Evolutionary conservation across 92 coral and sea anemone species (phyloP).

Genomic region (Porites evermanni): DNA sequence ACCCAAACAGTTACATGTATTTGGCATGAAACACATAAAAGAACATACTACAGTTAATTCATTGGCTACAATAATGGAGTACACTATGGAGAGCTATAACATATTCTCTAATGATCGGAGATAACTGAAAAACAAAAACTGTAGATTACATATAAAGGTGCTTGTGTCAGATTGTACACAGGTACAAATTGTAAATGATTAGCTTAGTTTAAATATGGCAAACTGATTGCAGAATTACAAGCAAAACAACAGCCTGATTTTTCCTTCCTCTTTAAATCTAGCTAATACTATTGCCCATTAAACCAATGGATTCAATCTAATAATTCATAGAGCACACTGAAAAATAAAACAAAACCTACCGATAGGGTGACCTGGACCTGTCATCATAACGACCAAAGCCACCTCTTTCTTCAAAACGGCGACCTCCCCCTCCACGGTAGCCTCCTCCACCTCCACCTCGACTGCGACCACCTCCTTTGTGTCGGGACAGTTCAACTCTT

Average conservation of each 20-base stretch:
- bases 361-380: conserved; percentile 42
- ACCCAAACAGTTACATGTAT: conserved; percentile 44
- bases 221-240: too few species aligned
- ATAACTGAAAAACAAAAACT: too few species aligned
- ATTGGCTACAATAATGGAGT: background rate
- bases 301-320: background rate
- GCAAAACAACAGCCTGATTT: too few species aligned
- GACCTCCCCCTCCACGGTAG: conserved; percentile 23
- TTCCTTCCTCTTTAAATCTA: too few species aligned
- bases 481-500: conserved; percentile 79
- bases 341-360: background rate
- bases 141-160: too few species aligned
- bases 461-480: conserved; percentile 57
- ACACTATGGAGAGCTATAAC: too few species aligned
- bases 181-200: too few species aligned
- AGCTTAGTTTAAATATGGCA: too few species aligned
- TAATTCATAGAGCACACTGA: too few species aligned
- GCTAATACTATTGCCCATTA: too few species aligned
- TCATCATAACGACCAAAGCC: conserved; percentile 27
- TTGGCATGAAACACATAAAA: background rate
- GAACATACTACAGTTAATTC: background rate
- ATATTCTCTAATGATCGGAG: too few species aligned
- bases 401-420: conserved; percentile 40
- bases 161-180: too few species aligned
- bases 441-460: conserved; percentile 28